Percentiles rank a stretch among this genome's conserved stretches.
Evolutionary conservation across 1,140 invertebrate genomes (phyloP).

Genomic region (Aphelinus certus): DNA sequence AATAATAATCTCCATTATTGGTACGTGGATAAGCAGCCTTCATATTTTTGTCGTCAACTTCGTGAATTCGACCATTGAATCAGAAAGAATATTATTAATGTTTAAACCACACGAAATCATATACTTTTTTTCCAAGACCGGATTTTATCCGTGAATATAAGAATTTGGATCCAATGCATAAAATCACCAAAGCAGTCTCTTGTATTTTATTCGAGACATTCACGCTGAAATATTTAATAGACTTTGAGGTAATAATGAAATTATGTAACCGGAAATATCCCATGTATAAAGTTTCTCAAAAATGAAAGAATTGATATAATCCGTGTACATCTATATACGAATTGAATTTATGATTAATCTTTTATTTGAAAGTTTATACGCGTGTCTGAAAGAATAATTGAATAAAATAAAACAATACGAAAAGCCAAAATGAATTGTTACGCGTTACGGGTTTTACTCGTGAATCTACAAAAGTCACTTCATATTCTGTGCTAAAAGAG

Average conservation of each 20-base stretch:
- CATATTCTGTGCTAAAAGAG: background rate
- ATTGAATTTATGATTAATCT: slow-evolving; percentile 43
- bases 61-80: too few species aligned
- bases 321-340: slow-evolving; percentile 39
- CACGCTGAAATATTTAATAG: too few species aligned
- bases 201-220: too few species aligned
- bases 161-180: too few species aligned
- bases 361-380: slow-evolving; percentile 62
- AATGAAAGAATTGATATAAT: background rate
- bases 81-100: too few species aligned
- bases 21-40: slow-evolving; percentile 33
- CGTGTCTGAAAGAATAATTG: slow-evolving; percentile 41
- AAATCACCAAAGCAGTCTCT: too few species aligned
- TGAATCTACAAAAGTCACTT: slow-evolving; percentile 36
- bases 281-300: slow-evolving; percentile 25
- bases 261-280: background rate
- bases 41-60: background rate
- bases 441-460: slow-evolving; percentile 56
- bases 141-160: too few species aligned
- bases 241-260: too few species aligned
- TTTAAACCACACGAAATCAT: too few species aligned
- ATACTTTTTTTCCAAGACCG: too few species aligned
- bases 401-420: slow-evolving; percentile 46
- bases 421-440: slow-evolving; percentile 65
- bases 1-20: slow-evolving; percentile 45